Evolutionary conservation across 2,888 invertebrate species (phyloP).

Genomic region (Spilarctia lutea): DNA sequence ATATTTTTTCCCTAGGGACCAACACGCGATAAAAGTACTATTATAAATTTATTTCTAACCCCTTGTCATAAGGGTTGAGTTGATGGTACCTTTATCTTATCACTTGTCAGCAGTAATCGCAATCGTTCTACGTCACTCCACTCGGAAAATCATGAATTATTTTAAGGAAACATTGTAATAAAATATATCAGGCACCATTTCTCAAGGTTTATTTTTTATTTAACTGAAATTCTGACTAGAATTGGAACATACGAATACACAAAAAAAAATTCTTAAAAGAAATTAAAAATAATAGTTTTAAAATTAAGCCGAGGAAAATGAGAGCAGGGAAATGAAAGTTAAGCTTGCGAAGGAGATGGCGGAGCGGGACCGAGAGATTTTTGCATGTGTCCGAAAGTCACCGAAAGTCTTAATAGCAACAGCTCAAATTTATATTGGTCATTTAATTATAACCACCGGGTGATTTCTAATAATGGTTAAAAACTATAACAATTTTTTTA

Average conservation of each 20-base stretch:
- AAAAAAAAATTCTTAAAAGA: not conserved
- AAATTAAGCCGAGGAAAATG: no score
- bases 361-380: no score
- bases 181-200: not conserved
- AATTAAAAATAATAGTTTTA: no score
- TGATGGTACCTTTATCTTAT: not conserved
- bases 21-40: not conserved
- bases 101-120: not conserved
- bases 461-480: not conserved
- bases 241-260: not conserved
- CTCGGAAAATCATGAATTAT: constrained; percentile 10
- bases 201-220: not conserved
- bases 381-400: no score
- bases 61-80: not conserved
- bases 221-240: not conserved
- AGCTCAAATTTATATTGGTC: not conserved
- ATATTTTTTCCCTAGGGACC: not conserved
- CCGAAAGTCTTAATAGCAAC: not conserved
- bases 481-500: not conserved
- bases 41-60: not conserved
- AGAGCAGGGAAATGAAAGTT: no score
- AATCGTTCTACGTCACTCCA: not conserved
- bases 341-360: no score
- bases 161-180: not conserved
- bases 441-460: not conserved